These are phyloP conservation scores for Hydraecia micacea DNA, from an alignment of 2,888 invertebrate species.

Conservation along the genomic window DNA sequence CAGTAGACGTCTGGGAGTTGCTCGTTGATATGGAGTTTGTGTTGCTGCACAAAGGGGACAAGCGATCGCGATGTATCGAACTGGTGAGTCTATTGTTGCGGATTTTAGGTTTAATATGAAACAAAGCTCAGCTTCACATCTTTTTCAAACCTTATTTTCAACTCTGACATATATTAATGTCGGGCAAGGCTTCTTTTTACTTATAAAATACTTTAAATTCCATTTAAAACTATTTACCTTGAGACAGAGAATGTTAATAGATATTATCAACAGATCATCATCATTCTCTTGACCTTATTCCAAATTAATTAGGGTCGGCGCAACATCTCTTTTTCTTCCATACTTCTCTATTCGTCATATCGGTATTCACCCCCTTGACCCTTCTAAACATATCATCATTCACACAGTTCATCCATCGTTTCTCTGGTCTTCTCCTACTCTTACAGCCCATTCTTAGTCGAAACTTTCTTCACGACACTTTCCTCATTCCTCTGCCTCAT, in stretches of 20 bases:
- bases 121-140: not conserved
- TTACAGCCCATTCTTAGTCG: not conserved
- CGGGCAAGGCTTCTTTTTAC: not conserved
- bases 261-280: not conserved
- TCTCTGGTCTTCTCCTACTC: not conserved
- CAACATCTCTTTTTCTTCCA: not conserved
- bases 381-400: not conserved
- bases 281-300: not conserved
- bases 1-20: slow-evolving; percentile 81
- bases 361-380: too few relatives aligned
- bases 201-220: not conserved
- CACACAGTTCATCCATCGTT: not conserved
- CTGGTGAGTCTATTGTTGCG: slow-evolving; percentile 75
- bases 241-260: not conserved
- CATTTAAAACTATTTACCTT: not conserved
- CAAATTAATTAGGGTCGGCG: not conserved
- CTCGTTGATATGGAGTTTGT: slow-evolving; percentile 85
- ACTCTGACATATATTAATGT: not conserved
- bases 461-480: not conserved
- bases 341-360: not conserved
- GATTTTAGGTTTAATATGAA: not conserved
- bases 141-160: not conserved
- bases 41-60: slow-evolving; percentile 81
- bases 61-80: slow-evolving; percentile 79
- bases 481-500: not conserved